Percentiles rank a stretch among this genome's conserved stretches.
Conservation (phyloP, 2,888 invertebrate genomes). For the Hypena proboscidalis region DNA sequence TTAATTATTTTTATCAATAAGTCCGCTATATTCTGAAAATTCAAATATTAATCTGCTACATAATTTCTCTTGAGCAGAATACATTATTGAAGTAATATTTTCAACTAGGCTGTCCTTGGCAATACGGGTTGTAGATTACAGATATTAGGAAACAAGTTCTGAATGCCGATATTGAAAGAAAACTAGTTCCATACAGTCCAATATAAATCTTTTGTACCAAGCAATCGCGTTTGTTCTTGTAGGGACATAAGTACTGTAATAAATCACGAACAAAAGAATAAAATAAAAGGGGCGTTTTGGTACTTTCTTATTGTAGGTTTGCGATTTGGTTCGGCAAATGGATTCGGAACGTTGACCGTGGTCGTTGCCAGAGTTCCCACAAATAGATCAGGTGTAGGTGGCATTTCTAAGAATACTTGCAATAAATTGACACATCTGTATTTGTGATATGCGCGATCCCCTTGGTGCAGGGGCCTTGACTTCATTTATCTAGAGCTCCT, state of each 20-base stretch:
- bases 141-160: neutral
- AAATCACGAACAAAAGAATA: conserved; percentile 8
- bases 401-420: conserved; percentile 70
- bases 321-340: conserved; percentile 40
- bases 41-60: too few relatives aligned
- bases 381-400: conserved; percentile 79
- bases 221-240: neutral
- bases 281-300: conserved; percentile 18
- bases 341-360: conserved; percentile 69
- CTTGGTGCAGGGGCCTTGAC: conserved; percentile 45
- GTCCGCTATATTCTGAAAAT: neutral
- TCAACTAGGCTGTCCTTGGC: too few relatives aligned
- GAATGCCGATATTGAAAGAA: neutral
- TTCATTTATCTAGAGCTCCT: conserved; percentile 38
- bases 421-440: conserved; percentile 52
- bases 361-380: conserved; percentile 59
- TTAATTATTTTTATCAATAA: conserved; percentile 16
- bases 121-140: neutral
- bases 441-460: conserved; percentile 33
- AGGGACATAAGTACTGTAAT: conserved; percentile 7
- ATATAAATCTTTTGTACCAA: conserved; percentile 3
- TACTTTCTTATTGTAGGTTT: conserved; percentile 27
- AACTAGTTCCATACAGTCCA: neutral
- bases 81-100: too few relatives aligned
- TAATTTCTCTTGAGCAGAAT: too few relatives aligned